A percentile compares a stretch with the other conserved stretches of the same genome.
Evolutionary conservation across 2,888 invertebrate species (phyloP).

Genomic region (Dicycla oo): DNA sequence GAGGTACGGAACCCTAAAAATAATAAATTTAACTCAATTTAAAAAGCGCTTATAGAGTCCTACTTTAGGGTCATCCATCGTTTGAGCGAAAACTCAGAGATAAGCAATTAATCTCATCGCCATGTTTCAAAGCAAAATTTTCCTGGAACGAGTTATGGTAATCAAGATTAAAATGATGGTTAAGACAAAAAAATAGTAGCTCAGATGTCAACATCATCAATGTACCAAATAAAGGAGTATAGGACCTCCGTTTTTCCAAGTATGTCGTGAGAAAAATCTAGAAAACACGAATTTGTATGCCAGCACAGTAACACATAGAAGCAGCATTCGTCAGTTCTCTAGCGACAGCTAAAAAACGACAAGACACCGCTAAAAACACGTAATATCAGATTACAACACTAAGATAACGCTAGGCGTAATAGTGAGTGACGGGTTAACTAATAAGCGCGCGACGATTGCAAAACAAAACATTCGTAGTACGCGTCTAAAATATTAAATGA

Average conservation of each 20-base stretch:
- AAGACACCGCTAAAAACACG: slow-evolving; percentile 55
- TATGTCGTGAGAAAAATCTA: background rate
- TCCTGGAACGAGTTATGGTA: slow-evolving; percentile 34
- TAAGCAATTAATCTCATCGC: slow-evolving; percentile 43
- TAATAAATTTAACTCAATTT: slow-evolving; percentile 44
- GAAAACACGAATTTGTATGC: slow-evolving; percentile 29
- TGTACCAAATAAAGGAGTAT: background rate
- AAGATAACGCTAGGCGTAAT: slow-evolving; percentile 61
- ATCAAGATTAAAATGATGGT: slow-evolving; percentile 33
- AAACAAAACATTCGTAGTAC: slow-evolving; percentile 67
- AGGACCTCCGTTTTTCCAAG: background rate
- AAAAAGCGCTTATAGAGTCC: slow-evolving; percentile 31
- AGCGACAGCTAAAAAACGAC: slow-evolving; percentile 46
- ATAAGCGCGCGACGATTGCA: slow-evolving; percentile 67
- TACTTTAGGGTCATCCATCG: slow-evolving; percentile 24
- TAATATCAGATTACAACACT: slow-evolving; percentile 64
- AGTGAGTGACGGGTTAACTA: slow-evolving; percentile 61
- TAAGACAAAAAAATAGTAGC: slow-evolving; percentile 11
- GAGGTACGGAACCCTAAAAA: no score
- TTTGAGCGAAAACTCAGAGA: slow-evolving; percentile 41
- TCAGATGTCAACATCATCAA: slow-evolving; percentile 17
- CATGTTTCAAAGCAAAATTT: slow-evolving; percentile 43
- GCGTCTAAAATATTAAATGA: slow-evolving; percentile 73
- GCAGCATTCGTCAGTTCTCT: slow-evolving; percentile 28
- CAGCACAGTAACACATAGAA: slow-evolving; percentile 26